phyloP scores from a whole-genome alignment of 2,113 vertebrate genomes.

The Tretioscincus oriximinensis region DNA sequence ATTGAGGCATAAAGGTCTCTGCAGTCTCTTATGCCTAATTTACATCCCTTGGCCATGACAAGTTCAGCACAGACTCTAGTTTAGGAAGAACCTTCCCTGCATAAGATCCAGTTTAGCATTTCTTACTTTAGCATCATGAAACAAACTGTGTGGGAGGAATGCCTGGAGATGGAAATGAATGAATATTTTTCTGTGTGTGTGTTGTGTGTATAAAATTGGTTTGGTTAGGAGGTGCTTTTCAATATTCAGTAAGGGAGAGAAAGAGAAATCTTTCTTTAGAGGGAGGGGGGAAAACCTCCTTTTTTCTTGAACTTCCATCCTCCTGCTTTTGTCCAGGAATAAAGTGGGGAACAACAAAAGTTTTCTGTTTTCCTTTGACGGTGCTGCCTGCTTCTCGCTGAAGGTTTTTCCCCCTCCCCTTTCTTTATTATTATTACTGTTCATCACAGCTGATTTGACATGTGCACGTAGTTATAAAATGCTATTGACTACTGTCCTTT shows the following conservation, averaged over 20 bases:
- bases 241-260: slow-evolving; percentile 55
- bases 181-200: slow-evolving; percentile 23
- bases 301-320: slow-evolving; percentile 65
- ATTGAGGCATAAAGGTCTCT: too few species aligned
- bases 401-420: background rate
- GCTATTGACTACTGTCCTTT: slow-evolving; percentile 6
- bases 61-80: too few species aligned
- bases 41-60: too few species aligned
- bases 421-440: slow-evolving; percentile 20
- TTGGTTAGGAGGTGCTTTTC: slow-evolving; percentile 73
- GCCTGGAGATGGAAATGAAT: slow-evolving; percentile 64
- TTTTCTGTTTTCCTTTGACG: slow-evolving; percentile 59
- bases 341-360: slow-evolving; percentile 30
- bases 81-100: too few species aligned
- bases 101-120: slow-evolving; percentile 55
- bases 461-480: background rate
- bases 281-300: slow-evolving; percentile 60
- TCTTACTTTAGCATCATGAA: slow-evolving; percentile 72
- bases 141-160: slow-evolving; percentile 62
- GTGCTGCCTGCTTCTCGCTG: slow-evolving; percentile 44
- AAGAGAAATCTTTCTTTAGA: slow-evolving; percentile 55
- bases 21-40: too few species aligned
- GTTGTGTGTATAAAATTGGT: slow-evolving; percentile 1
- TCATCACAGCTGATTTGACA: slow-evolving; percentile 17
- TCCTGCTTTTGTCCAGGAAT: slow-evolving; percentile 53